These are phyloP conservation scores for Dexiosoma caninum DNA, from an alignment of 2,888 invertebrate genomes.

Conservation along the genomic window DNA sequence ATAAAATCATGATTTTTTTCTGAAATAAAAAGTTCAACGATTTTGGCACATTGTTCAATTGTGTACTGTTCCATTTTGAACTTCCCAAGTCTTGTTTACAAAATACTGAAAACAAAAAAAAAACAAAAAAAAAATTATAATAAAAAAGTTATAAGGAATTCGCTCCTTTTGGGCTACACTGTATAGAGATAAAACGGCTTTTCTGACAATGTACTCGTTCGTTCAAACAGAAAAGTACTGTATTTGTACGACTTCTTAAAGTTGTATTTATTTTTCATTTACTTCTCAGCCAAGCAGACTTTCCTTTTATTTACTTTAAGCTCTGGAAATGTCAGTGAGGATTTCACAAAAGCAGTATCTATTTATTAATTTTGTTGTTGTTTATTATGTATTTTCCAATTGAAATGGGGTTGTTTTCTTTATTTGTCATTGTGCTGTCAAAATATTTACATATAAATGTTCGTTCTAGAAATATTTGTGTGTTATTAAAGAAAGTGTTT, in stretches of 20 bases:
- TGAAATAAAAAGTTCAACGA: no score
- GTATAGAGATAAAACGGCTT: no score
- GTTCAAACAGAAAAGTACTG: no score
- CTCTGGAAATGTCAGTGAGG: conserved; percentile 39
- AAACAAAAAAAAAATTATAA: no score
- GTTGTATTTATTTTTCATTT: conserved; percentile 46
- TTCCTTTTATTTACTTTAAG: conserved; percentile 22
- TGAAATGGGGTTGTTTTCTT: conserved; percentile 49
- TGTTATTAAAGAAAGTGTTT: conserved; percentile 60
- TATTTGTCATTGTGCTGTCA: conserved; percentile 6
- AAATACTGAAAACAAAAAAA: no score
- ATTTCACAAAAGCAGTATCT: neutral
- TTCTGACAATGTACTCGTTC: no score
- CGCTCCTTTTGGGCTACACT: no score
- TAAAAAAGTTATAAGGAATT: no score
- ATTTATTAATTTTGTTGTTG: neutral
- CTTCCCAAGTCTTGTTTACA: no score
- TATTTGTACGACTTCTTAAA: conserved; percentile 5
- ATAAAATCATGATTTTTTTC: no score
- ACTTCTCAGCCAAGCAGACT: neutral
- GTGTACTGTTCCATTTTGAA: no score
- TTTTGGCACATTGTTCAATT: no score
- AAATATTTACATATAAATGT: conserved; percentile 38
- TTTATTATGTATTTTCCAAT: conserved; percentile 5
- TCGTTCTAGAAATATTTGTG: conserved; percentile 48